Conservation (phyloP, 2,888 invertebrate species). For the Aspidiotus destructor region DNA sequence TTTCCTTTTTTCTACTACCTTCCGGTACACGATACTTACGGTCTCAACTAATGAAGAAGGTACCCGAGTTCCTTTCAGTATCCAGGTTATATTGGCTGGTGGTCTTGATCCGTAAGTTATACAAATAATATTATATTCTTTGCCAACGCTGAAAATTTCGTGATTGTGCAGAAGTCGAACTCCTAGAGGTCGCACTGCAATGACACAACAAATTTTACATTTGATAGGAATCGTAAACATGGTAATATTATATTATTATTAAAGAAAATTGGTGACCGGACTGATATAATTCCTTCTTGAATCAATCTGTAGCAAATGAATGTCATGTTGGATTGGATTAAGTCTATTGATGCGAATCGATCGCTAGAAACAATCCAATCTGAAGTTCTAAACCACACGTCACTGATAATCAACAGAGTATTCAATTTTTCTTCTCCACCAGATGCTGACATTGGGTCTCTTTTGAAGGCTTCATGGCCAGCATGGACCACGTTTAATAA, state of each 20-base stretch:
- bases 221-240: not conserved
- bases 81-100: conserved; percentile 28
- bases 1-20: not conserved
- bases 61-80: conserved; percentile 19
- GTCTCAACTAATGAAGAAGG: conserved; percentile 18
- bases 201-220: not conserved
- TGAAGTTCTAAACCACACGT: too few relatives aligned
- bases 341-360: too few relatives aligned
- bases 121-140: conserved; percentile 29
- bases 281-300: too few relatives aligned
- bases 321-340: too few relatives aligned
- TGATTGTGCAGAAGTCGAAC: conserved; percentile 20
- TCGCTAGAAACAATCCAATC: too few relatives aligned
- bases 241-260: not conserved
- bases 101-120: conserved; percentile 29
- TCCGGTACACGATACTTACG: conserved; percentile 8
- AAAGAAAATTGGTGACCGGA: too few relatives aligned
- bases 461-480: too few relatives aligned
- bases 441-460: too few relatives aligned
- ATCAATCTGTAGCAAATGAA: too few relatives aligned
- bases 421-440: too few relatives aligned
- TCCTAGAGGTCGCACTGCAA: conserved; percentile 20
- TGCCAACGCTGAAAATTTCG: conserved; percentile 23
- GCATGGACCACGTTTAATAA: too few relatives aligned
- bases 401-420: too few relatives aligned